Base-by-base conservation (phyloP, 2,888 invertebrate genomes). In the Pediacus dermestoides region DNA sequence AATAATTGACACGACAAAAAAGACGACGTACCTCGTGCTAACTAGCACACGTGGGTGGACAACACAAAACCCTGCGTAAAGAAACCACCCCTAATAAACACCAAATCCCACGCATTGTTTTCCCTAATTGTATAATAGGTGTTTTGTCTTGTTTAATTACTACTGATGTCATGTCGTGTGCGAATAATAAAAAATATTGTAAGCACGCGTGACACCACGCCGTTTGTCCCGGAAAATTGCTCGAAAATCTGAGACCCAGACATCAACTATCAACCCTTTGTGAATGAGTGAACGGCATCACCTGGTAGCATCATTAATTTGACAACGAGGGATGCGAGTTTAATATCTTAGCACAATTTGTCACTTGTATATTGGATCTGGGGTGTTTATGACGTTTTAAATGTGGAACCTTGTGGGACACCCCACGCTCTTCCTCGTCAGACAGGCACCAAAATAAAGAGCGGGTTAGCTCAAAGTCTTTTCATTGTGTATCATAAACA, bases 401-500 rank as follows among this genome's bases (percentile, higher is more conserved):
- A n/a, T n/a, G n/a, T n/a, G n/a, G n/a, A n/a, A n/a, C n/a, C n/a
- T n/a, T n/a, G n/a, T n/a, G n/a, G n/a, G n/a, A n/a, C n/a, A n/a
- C n/a, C n/a, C n/a, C n/a, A n/a, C n/a, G n/a, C n/a, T n/a, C n/a
- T n/a, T n/a, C n/a, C n/a, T n/a, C n/a, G n/a, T n/a, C n/a, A n/a
- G n/a, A n/a, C n/a, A n/a, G n/a, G n/a, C n/a, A n/a, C n/a, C n/a
- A n/a, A n/a, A 53, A 55, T 57, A 58, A 54, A 52, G 55, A 51
- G 63, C 63, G 64, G 64, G 60, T 57, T 57, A 13, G 11, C 58
- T 63, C 61, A 64, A 64, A 63, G 63, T 51, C 41, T 48, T 48
- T 51, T 37, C 39, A 40, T 57, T 62, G 61, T 62, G 53, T 57
- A 61, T 60, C 58, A 60, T 64, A 64, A 66, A 64, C 58, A 53